Evolutionary conservation across 2,888 invertebrate species (phyloP).

Genomic region (Pelosia muscerda): DNA sequence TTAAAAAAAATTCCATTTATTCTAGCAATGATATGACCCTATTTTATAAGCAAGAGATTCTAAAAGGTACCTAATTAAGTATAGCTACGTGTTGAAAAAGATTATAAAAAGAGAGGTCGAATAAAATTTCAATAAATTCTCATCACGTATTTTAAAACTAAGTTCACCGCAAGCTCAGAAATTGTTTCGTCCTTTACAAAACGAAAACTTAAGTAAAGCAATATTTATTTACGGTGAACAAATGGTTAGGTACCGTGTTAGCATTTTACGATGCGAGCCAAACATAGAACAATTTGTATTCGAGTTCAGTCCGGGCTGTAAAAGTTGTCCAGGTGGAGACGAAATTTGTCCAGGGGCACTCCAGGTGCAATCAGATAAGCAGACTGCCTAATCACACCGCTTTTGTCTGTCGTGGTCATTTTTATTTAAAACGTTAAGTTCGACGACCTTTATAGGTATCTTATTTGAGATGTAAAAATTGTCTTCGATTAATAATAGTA

Average conservation of each 20-base stretch:
- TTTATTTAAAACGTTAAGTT: slow-evolving; percentile 33
- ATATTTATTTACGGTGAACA: slow-evolving; percentile 67
- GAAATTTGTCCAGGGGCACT: slow-evolving; percentile 61
- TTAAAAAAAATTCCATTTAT: too few relatives aligned
- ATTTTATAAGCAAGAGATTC: too few relatives aligned
- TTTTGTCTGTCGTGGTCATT: slow-evolving; percentile 59
- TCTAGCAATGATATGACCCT: too few relatives aligned
- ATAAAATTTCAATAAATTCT: slow-evolving; percentile 13
- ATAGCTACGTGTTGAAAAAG: neutral
- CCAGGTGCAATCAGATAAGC: slow-evolving; percentile 74
- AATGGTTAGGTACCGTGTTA: slow-evolving; percentile 67
- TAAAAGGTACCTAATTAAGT: neutral
- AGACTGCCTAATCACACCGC: slow-evolving; percentile 65
- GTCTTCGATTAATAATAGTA: neutral
- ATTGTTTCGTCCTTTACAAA: slow-evolving; percentile 40
- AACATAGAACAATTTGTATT: slow-evolving; percentile 78
- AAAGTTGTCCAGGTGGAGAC: slow-evolving; percentile 64
- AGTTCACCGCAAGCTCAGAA: slow-evolving; percentile 28
- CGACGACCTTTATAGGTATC: slow-evolving; percentile 29
- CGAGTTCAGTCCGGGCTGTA: slow-evolving; percentile 69
- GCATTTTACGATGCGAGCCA: slow-evolving; percentile 77
- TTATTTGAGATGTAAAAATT: neutral
- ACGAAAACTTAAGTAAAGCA: slow-evolving; percentile 52
- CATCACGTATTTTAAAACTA: slow-evolving; percentile 19
- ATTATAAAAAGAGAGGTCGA: neutral